Percentiles rank a stretch among this genome's conserved stretches.
Conservation (phyloP, 2,888 invertebrate species). For the Caenorhabditis virilis region DNA sequence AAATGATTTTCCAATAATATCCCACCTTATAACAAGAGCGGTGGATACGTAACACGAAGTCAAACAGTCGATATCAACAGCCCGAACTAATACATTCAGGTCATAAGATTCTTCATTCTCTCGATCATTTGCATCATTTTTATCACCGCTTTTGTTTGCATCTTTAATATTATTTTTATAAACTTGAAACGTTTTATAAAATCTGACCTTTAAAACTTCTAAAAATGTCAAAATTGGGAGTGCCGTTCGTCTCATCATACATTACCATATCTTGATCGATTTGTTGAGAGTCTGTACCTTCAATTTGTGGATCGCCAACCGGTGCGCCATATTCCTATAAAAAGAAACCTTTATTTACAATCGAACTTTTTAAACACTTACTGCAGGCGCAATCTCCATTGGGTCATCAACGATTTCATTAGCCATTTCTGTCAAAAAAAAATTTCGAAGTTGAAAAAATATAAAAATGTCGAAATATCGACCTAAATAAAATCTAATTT, state of each 20-base stretch:
- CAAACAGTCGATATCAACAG: conserved; percentile 25
- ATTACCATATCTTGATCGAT: conserved; percentile 2
- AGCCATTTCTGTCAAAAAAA: conserved; percentile 17
- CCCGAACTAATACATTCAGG: conserved; percentile 11
- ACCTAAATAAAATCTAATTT: too few species aligned
- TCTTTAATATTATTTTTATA: too few species aligned
- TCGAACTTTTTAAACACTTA: not conserved
- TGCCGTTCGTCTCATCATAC: not conserved
- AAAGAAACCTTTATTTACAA: not conserved
- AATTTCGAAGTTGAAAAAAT: too few species aligned
- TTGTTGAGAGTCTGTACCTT: conserved; percentile 3
- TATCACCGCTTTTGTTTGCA: not conserved
- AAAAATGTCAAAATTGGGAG: too few species aligned
- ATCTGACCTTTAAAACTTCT: too few species aligned
- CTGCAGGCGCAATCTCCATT: conserved; percentile 18
- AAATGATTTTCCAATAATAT: too few species aligned
- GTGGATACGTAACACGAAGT: conserved; percentile 6
- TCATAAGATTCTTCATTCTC: conserved; percentile 20
- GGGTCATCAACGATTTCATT: conserved; percentile 27
- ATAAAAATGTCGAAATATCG: too few species aligned
- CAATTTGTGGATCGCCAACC: not conserved
- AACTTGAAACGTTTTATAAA: too few species aligned
- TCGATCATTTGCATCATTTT: conserved; percentile 2
- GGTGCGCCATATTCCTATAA: not conserved
- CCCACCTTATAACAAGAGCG: conserved; percentile 17